Base-by-base conservation (phyloP, 2,888 invertebrate species). In the Scaptomyza reducta region DNA sequence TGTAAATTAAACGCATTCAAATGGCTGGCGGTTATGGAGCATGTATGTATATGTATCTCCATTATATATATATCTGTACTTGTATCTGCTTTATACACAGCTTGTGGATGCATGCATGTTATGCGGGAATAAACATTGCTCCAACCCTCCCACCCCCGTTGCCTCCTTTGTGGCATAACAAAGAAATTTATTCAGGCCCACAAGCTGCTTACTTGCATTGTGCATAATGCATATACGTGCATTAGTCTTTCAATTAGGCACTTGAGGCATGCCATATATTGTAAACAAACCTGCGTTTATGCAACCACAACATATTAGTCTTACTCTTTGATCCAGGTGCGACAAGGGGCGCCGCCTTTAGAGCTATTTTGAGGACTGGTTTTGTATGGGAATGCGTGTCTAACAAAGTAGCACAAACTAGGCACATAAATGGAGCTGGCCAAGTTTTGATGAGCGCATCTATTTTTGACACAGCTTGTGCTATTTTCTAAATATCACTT, bases 161-260 rank as follows among this genome's bases (percentile, higher is more conserved):
- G 40, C 40, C 10, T 16, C 4, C 16, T 40, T 16, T 14, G 13
- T 38, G 45, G 31, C 16, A 13, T 13, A 74, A 75, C 76, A 79
- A 81, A 67, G 70, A 76, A 69, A 70, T 67, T 59, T 70, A 81
- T 70, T 73, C 68, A 76, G 68, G 57, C 67, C 49, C 62, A 42
- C 35, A 35, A 27, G 47, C 46, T 45, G 47, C 10, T 64, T 3
- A n/a, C 38, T 33, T 54, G 47, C 14, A 44, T 44, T 31, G 55
- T 65, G 33, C 42, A 63, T 41, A 22, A 33, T 22, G 38, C 29
- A 56, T 18, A 55, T 40, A 27, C 31, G 38, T 10, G 31, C 9
- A 58, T 58, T 54, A 41, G 60, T 58, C 69, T 64, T 54, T 74
- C 73, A 69, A 57, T 59, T 61, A 62, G 62, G 25, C 18, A 29